Evolutionary conservation across 2,888 invertebrate genomes (phyloP), one percentile per base, ranked within the genome.

Genomic region (Cerastis leucographa): DNA sequence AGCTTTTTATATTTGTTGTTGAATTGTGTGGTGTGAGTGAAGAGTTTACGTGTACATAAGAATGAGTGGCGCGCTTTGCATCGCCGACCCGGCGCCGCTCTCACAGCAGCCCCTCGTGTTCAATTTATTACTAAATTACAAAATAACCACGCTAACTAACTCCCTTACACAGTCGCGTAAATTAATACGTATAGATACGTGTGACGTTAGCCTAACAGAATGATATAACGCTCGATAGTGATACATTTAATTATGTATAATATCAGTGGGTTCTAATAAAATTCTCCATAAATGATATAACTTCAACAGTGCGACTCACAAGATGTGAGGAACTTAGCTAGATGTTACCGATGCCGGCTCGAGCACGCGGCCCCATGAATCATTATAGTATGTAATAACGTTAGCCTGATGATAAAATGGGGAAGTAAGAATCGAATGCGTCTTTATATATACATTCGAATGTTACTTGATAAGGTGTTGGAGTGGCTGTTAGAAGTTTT

Each of bases 221-320:
- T 90, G 86, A 90, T 86, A 89, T 88, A 89, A 91, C 90, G 90
- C 88, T 89, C 81, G 83, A 86, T 84, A 84, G 86, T 91, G 86
- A 83, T 88, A 89, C 83, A 83, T 84, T 83, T 83, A 69, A 49
- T 83, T 80, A 79, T 87, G 81, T 89, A 85, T 88, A 87, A 82
- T 87, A 87, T 89, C 81, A 89, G 89, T 89, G 89, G 81, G 84
- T 88, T 89, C 88, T 91, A 93, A 90, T 91, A 91, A 89, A 90
- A 88, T 87, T 87, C 74, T 88, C 91, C 90, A 90, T 90, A 89
- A 90, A 90, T 91, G 91, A 91, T 91, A 92, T 90, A 90, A 87
- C 56, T 81, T 87, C 76, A 88, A 88, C 85, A 83, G 87, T 88
- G 90, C 85, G 86, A 81, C 87, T 87, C 87, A 87, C 84, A 76